A percentile compares a stretch with the other conserved stretches of the same genome.
Evolutionary conservation across 2,113 vertebrate species (phyloP).

Genomic region (Menura novaehollandiae): DNA sequence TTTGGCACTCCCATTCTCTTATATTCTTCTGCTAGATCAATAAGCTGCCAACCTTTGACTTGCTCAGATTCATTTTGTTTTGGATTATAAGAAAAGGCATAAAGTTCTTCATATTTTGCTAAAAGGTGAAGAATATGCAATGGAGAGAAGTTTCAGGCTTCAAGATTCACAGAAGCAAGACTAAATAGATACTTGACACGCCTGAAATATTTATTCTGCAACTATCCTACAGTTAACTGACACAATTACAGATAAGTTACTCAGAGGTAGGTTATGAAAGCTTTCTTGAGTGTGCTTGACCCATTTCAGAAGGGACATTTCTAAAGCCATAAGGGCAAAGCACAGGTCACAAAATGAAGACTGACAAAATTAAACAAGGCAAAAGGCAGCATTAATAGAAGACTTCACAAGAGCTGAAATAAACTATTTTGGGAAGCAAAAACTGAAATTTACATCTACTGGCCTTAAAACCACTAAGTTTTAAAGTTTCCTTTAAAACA

Average conservation of each 20-base stretch:
- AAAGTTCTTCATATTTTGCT: slow-evolving; percentile 84
- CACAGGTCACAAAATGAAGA: background rate
- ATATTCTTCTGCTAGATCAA: slow-evolving; percentile 88
- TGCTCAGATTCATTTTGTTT: slow-evolving; percentile 92
- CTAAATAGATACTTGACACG: background rate
- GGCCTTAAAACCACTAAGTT: background rate
- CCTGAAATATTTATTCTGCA: background rate
- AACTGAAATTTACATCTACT: background rate
- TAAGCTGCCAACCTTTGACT: slow-evolving; percentile 89
- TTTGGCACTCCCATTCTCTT: slow-evolving; percentile 93
- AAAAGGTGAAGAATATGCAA: background rate
- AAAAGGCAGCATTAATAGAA: background rate
- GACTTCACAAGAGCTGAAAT: background rate
- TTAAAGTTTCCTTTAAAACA: background rate
- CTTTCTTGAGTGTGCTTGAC: background rate
- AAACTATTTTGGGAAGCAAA: background rate
- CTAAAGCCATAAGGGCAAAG: background rate
- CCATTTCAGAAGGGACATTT: background rate
- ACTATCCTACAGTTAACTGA: background rate
- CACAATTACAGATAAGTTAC: background rate
- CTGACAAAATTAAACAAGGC: background rate
- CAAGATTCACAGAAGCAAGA: background rate
- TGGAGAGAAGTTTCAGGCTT: background rate
- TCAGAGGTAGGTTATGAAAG: background rate
- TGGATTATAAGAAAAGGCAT: slow-evolving; percentile 97